Base-by-base conservation (phyloP, 2,888 invertebrate genomes). In the Idaea straminata region DNA sequence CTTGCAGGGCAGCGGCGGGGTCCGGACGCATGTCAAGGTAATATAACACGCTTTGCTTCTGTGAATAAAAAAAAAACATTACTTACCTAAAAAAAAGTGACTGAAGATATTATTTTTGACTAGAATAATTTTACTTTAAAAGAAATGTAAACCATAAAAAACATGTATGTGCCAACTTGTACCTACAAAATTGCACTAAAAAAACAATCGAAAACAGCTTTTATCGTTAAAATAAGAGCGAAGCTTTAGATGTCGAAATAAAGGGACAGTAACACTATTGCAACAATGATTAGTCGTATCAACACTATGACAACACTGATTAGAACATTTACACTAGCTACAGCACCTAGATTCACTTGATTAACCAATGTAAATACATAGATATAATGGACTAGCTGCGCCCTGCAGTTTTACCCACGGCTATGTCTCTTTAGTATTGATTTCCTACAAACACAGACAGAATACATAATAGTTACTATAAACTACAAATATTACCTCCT, bases 1-100 rank as follows among this genome's bases (percentile, higher is more conserved):
- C 84, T 92, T 92, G 86, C 92, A 92, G 92, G 92, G 90, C 82
- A 89, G 87, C 87, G 91, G 91, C 71, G 76, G 90, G 76, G 75
- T 82, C 74, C 91, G 84, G 79, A 74, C 89, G 64, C 91, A 89
- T 74, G 87, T 92, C 5, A 92, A 92, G 91, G 91, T 92, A 83
- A 91, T 90, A 75, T 59, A 69, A 75, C 78, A 82, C 81, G 87
- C 88, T 89, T 88, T 78, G 85, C 86, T 65, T 68, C 69, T 70
- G 66, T 62, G 70, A 72, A 69, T 62, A 63, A 61, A 62, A 16
- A 61, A 60, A 63, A 38, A 67, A 67, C n/a, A 63, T 64, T 47
- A 13, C 13, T 2, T 4, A 47, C 47, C 13, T 13, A 2, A 25
- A 25, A 25, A n/a, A 47, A 47, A 13, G 7, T 47, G 7, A 47